Evolutionary conservation across 2,113 vertebrate species (phyloP).

Genomic region (Eulemur rufifrons): DNA sequence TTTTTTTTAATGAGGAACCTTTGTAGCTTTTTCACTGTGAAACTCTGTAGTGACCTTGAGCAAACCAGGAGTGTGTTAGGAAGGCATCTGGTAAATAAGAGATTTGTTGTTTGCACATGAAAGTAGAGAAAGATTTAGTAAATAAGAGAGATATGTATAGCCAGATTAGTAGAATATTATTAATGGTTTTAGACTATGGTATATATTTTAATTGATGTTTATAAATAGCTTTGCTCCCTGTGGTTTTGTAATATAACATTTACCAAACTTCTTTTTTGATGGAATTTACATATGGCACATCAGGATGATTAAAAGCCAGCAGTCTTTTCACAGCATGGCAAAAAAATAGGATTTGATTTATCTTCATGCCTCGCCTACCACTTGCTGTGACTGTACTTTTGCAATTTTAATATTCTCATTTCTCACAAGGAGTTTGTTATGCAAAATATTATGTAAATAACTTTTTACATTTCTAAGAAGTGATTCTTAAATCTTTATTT

Average conservation of each 20-base stretch:
- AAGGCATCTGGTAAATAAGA: constrained; percentile 27
- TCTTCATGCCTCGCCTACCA: constrained; percentile 83
- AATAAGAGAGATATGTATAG: constrained; percentile 57
- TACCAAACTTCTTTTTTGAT: constrained; percentile 86
- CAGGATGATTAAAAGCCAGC: constrained; percentile 87
- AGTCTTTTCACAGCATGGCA: constrained; percentile 86
- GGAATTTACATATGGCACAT: constrained; percentile 88
- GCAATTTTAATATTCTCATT: constrained; percentile 88
- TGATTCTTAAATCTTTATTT: constrained; percentile 72
- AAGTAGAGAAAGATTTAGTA: constrained; percentile 40
- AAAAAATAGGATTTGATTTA: constrained; percentile 88
- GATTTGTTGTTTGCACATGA: background rate
- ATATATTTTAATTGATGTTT: constrained; percentile 85
- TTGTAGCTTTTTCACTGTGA: background rate
- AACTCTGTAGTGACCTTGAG: constrained; percentile 65
- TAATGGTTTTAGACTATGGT: constrained; percentile 79
- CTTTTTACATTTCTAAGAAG: constrained; percentile 69
- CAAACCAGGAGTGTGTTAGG: background rate
- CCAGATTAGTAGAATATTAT: constrained; percentile 79
- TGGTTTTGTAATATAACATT: constrained; percentile 86
- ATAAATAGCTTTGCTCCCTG: constrained; percentile 83
- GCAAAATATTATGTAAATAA: constrained; percentile 85
- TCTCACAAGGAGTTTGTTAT: constrained; percentile 84
- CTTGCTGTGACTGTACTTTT: constrained; percentile 87
- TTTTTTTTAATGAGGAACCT: background rate